These are phyloP conservation scores for Mechanitis mazaeus DNA, from an alignment of 2,888 invertebrate genomes.

Conservation along the genomic window DNA sequence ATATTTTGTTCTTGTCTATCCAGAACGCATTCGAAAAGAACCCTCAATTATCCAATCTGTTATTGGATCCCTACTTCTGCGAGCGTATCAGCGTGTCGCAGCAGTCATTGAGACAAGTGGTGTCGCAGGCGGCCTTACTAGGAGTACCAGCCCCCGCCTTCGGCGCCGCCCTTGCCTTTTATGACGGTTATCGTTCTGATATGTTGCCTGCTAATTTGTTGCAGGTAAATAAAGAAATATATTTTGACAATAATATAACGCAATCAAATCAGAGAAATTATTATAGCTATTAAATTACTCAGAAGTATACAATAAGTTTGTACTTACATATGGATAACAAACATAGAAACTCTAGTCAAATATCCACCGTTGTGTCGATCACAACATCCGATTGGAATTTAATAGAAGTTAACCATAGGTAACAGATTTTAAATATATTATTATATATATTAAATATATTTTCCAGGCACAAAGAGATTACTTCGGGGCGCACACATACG, in stretches of 20 bases:
- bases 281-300: too few species aligned
- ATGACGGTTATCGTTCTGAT: constrained; percentile 94
- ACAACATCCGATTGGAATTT: too few species aligned
- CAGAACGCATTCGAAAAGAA: constrained; percentile 94
- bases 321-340: too few species aligned
- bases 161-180: constrained; percentile 96
- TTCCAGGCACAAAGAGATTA: constrained; percentile 95
- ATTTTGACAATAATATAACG: too few species aligned
- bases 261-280: too few species aligned
- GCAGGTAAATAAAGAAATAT: constrained; percentile 76
- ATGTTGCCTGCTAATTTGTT: constrained; percentile 95
- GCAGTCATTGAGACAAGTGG: constrained; percentile 89
- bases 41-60: constrained; percentile 88
- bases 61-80: constrained; percentile 95
- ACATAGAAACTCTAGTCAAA: too few species aligned
- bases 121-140: constrained; percentile 80
- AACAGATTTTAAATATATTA: neutral
- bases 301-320: too few species aligned
- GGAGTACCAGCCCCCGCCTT: constrained; percentile 97
- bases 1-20: neutral
- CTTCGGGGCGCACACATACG: constrained; percentile 99
- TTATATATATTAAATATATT: constrained; percentile 11
- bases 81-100: constrained; percentile 88
- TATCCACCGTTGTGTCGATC: too few species aligned
- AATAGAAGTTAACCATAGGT: too few species aligned